phyloP scores from a whole-genome alignment of 2,797 vertebrate genomes.

The Tinamus major region DNA sequence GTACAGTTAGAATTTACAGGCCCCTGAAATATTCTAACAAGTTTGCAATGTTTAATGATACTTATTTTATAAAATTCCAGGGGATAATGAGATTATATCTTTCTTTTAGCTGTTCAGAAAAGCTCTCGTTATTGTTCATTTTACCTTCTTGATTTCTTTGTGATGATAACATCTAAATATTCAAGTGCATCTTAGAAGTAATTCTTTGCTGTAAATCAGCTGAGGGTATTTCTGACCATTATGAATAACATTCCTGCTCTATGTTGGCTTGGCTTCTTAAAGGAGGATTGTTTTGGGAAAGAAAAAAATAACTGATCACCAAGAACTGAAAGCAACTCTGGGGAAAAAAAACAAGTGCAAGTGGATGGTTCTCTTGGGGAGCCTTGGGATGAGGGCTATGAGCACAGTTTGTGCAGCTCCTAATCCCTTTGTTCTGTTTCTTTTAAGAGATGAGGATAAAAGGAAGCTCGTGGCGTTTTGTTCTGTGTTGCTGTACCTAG shows the following conservation, averaged over 20 bases:
- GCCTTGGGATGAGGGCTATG: not conserved
- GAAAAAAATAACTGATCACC: not conserved
- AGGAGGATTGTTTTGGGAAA: not conserved
- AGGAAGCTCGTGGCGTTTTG: not conserved
- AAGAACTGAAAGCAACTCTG: not conserved
- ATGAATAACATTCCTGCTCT: constrained; percentile 5
- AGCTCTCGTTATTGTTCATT: constrained; percentile 45
- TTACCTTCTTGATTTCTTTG: constrained; percentile 44
- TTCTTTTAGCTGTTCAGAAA: constrained; percentile 28
- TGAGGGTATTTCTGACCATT: constrained; percentile 25
- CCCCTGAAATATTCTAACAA: constrained; percentile 24
- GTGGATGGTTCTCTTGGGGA: not conserved
- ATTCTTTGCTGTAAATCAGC: not conserved
- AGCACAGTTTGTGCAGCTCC: not conserved
- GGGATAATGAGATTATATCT: constrained; percentile 29
- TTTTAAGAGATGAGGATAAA: not conserved
- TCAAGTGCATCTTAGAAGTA: not conserved
- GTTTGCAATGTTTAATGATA: constrained; percentile 54
- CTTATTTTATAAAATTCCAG: constrained; percentile 45
- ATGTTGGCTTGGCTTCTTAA: not conserved
- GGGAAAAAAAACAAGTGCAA: not conserved
- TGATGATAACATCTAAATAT: constrained; percentile 36
- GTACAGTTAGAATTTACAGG: constrained; percentile 41
- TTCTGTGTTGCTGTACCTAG: not conserved
- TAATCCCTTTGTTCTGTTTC: not conserved